Percentiles rank a stretch among this genome's conserved stretches.
These are phyloP conservation scores for Notarius quadriscutis DNA, from an alignment of 2,113 vertebrate species.

Conservation along the genomic window DNA sequence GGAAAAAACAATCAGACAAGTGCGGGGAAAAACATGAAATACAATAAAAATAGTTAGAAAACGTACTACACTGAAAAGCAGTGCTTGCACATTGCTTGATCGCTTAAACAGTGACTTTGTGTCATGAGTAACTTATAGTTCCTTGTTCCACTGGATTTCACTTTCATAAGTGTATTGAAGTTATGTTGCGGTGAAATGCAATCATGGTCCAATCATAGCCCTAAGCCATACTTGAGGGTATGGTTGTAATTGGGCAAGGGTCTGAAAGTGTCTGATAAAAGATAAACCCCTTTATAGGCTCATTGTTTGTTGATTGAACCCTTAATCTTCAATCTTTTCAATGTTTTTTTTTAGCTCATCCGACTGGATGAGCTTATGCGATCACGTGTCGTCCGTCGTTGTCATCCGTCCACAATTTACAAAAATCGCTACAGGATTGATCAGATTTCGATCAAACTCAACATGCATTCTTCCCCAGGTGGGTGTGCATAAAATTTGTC, in stretches of 20 bases:
- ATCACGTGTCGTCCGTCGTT: too few species aligned
- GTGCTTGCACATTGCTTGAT: too few species aligned
- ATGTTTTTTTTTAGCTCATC: too few species aligned
- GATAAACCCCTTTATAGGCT: background rate
- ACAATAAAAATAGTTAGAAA: background rate
- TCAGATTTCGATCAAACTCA: too few species aligned
- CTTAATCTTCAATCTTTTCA: background rate
- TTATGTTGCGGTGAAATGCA: background rate
- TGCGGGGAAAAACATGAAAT: background rate
- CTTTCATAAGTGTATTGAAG: background rate
- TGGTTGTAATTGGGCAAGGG: background rate
- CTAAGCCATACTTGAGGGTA: background rate
- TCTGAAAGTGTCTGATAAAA: background rate
- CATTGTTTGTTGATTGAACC: background rate
- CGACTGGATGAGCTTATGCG: too few species aligned
- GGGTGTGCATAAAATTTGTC: too few species aligned
- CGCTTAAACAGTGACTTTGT: too few species aligned
- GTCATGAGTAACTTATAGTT: background rate
- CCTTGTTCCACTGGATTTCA: background rate
- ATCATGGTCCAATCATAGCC: background rate
- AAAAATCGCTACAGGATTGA: too few species aligned
- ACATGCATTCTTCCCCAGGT: too few species aligned
- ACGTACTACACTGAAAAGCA: background rate
- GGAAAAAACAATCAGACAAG: background rate
- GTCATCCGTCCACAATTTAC: too few species aligned